Percentiles rank a stretch among this genome's conserved stretches.
Conservation (phyloP, 2,797 vertebrate species). For the Pseudopleuronectes americanus region DNA sequence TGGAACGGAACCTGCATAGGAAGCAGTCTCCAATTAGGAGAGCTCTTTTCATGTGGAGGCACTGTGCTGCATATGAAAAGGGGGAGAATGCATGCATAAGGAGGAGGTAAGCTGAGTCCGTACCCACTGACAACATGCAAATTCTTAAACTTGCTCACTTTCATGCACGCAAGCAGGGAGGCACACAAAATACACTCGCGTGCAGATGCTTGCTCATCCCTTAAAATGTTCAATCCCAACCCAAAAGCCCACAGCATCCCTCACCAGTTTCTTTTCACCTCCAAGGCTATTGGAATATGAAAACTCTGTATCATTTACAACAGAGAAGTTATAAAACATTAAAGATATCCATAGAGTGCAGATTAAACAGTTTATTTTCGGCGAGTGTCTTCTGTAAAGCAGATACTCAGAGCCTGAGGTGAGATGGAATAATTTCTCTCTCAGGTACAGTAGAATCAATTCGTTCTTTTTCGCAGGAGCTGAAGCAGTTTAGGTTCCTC, state of each 20-base stretch:
- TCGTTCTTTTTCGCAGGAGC: slow-evolving; percentile 29
- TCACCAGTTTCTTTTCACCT: slow-evolving; percentile 50
- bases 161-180: slow-evolving; percentile 11
- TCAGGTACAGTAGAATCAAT: slow-evolving; percentile 46
- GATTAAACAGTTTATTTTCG: slow-evolving; percentile 66
- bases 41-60: slow-evolving; percentile 62
- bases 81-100: slow-evolving; percentile 59
- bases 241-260: slow-evolving; percentile 30
- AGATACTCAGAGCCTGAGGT: slow-evolving; percentile 44
- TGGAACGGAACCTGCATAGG: slow-evolving; percentile 71
- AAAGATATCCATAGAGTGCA: slow-evolving; percentile 50
- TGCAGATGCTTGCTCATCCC: slow-evolving; percentile 10
- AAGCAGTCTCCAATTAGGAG: slow-evolving; percentile 75
- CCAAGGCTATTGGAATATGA: slow-evolving; percentile 57
- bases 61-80: slow-evolving; percentile 58
- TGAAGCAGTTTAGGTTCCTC: slow-evolving; percentile 18
- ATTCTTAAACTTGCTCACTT: slow-evolving; percentile 23
- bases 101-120: slow-evolving; percentile 40
- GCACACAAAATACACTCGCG: slow-evolving; percentile 13
- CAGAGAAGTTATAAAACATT: slow-evolving; percentile 46
- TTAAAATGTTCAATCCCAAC: slow-evolving; percentile 16
- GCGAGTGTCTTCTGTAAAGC: slow-evolving; percentile 43
- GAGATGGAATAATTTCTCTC: slow-evolving; percentile 42
- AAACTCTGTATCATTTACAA: slow-evolving; percentile 56
- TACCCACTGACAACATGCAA: slow-evolving; percentile 37